Base-by-base conservation (phyloP, 2,797 vertebrate species). In the Denticeps clupeoides region DNA sequence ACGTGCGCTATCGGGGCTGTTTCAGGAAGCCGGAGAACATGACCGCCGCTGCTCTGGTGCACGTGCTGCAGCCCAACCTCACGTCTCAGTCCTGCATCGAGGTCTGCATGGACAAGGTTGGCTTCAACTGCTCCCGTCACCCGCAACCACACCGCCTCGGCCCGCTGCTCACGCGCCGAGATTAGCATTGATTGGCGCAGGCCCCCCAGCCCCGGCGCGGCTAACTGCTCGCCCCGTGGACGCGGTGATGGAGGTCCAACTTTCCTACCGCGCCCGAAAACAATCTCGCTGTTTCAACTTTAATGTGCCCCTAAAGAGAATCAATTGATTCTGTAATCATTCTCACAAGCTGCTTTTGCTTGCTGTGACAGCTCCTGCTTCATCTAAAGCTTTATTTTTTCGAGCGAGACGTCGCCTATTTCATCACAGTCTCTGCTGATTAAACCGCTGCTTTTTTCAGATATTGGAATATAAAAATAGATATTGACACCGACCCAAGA, bases 71-170 rank as follows among this genome's bases (percentile, higher is more conserved):
- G 62, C 62, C 77, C 55, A 94, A 92, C 58, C 60, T 87, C 43
- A 93, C 89, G 0, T 75, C 78, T 19, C 89, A 93, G 70, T 82
- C 73, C 60, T 97, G 94, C 78, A 84, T 90, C 0, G 89, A 90
- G 75, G 88, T 85, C 65, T 98, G 94, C 76, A 91, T 89, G 47
- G 82, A 90, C 70, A 90, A 94, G 85, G 93, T 97, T 82, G 74
- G 68, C 70, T 59, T 37, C 13, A 45, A 31, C 21, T 15, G 8
- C 26, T 15, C 19, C 37, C 7, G 23, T 31, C 19, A 24, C 24
- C 4, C n/a, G n/a, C 38, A 9, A 7, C 3, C 22, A 24, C 19
- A 25, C 22, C 24, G 15, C 29, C 33, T 27, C 33, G 3, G 3
- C 23, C 26, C 13, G 19, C 24, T 19, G 35, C 48, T 38, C 21